Base-by-base conservation (phyloP, 2,797 vertebrate genomes). In the Scolopax rusticola region DNA sequence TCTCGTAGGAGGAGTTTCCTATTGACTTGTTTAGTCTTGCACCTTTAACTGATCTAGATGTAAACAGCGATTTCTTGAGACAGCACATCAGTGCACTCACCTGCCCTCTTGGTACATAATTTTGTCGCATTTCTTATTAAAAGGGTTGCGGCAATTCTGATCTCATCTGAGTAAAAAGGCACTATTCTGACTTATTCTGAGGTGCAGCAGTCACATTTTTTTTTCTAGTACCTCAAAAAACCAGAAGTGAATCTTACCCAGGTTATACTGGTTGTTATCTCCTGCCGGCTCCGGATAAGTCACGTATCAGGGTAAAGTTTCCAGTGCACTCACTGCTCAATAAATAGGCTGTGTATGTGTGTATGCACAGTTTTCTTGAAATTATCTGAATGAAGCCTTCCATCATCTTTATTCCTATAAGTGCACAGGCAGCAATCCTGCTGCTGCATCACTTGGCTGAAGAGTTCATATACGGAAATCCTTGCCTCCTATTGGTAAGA, bases 401-500 rank as follows among this genome's bases (percentile, higher is more conserved):
- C 2, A 4, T 41, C 30, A 23, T 65, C 36, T 81, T 67, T 71
- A 27, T 48, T 53, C 40, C 65, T 64, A 1, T 56, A 32, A 84
- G 5, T 70, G 17, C 18, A 15, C 4, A 21, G n/a, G 45, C 54
- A 80, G 30, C 33, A 71, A n/a, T 85, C 32, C 47, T 53, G 25
- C 41, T 67, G 19, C 25, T 1, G 1, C 11, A 75, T 86, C 3
- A 4, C 28, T 28, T 12, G 0, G 4, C 8, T n/a, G n/a, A 61
- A 53, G 73, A 27, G 13, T 21, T 61, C 4, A 4, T 57, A 9
- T 60, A 15, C n/a, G 28, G 24, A 40, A 89, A 59, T 61, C 48
- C 33, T 80, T 36, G 33, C 28, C 65, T 70, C 5, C 23, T 56
- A 1, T 12, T 2, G 5, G 45, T n/a, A 41, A 38, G 63, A 85